A percentile compares a stretch with the other conserved stretches of the same genome.
Evolutionary conservation across 2,888 invertebrate genomes (phyloP).

Genomic region (Gymnosoma rotundatum): DNA sequence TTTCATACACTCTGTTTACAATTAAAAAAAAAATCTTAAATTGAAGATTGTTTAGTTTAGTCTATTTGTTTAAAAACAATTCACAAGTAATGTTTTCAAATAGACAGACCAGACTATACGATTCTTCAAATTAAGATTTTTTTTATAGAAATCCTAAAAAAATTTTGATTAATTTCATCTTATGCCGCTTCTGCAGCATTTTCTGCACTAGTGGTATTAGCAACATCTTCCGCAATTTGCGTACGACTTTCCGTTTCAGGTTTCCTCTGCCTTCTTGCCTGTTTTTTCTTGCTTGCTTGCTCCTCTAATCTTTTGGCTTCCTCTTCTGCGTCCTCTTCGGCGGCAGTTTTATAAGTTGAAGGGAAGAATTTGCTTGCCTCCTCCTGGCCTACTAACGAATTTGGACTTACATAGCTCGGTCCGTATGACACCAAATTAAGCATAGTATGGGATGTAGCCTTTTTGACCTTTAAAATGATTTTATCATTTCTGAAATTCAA

Average conservation of each 20-base stretch:
- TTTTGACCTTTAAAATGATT: constrained; percentile 87
- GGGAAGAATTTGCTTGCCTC: constrained; percentile 88
- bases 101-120: too few relatives aligned
- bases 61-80: too few relatives aligned
- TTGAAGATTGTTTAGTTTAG: too few relatives aligned
- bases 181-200: constrained; percentile 11
- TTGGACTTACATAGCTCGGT: constrained; percentile 87
- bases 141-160: background rate
- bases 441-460: constrained; percentile 85
- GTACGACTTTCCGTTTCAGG: background rate
- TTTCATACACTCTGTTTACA: too few relatives aligned
- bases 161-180: background rate
- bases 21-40: too few relatives aligned
- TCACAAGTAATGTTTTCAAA: too few relatives aligned
- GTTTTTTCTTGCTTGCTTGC: background rate
- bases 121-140: background rate
- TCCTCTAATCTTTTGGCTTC: constrained; percentile 20
- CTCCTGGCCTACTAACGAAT: constrained; percentile 85
- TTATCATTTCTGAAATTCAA: constrained; percentile 85
- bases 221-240: background rate
- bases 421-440: constrained; percentile 85
- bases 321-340: constrained; percentile 74
- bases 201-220: background rate
- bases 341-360: constrained; percentile 83
- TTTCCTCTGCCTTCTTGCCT: background rate